A percentile compares a stretch with the other conserved stretches of the same genome.
Conservation (phyloP, 2,888 invertebrate genomes). For the Thymelicus acteon region DNA sequence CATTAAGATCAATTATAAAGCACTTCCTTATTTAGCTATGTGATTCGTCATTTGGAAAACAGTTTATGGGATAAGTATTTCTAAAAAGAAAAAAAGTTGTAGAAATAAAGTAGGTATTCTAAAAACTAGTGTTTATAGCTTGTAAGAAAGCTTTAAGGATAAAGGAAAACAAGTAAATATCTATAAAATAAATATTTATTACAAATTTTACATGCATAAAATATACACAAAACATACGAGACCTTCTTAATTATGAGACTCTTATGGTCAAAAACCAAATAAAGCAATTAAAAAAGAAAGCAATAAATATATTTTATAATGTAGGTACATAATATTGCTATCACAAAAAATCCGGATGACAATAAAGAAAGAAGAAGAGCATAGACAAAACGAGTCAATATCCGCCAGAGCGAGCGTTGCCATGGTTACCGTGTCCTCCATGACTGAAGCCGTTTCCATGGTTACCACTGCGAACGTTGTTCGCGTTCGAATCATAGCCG, state of each 20-base stretch:
- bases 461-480: constrained; percentile 51
- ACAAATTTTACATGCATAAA: neutral
- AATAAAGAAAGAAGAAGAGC: neutral
- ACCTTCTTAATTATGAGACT: neutral
- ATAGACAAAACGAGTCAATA: constrained; percentile 39
- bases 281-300: neutral
- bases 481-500: constrained; percentile 68
- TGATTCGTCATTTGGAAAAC: too few relatives aligned
- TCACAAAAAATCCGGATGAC: constrained; percentile 1
- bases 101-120: too few relatives aligned
- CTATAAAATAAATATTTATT: constrained; percentile 2
- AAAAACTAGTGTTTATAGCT: neutral
- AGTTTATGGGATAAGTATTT: neutral
- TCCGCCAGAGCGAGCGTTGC: constrained; percentile 46
- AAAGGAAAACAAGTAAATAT: neutral
- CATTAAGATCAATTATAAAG: neutral
- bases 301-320: constrained; percentile 19
- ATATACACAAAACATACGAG: neutral
- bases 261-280: neutral
- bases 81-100: too few relatives aligned
- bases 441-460: constrained; percentile 49
- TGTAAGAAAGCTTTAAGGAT: neutral
- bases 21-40: neutral
- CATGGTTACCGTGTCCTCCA: constrained; percentile 43
- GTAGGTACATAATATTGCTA: neutral